Percentiles rank a stretch among this genome's conserved stretches.
These are phyloP conservation scores for Cheilosia impressa DNA, from an alignment of 2,888 invertebrate species.

Conservation along the genomic window DNA sequence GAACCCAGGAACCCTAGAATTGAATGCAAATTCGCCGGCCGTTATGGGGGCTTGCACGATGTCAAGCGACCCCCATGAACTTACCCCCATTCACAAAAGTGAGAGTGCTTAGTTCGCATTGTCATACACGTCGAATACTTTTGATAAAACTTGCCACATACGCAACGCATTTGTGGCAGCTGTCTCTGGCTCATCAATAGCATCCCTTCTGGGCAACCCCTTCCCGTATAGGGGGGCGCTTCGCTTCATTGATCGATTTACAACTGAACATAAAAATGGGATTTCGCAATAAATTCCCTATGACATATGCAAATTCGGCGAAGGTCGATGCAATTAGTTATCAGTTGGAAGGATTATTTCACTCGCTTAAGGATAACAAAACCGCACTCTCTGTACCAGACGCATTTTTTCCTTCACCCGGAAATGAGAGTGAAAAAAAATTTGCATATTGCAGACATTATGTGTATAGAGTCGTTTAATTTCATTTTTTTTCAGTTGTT, in stretches of 20 bases:
- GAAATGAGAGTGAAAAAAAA: slow-evolving; percentile 64
- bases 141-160: neutral
- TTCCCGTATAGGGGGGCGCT: neutral
- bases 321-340: slow-evolving; percentile 74
- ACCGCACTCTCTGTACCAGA: slow-evolving; percentile 26
- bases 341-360: slow-evolving; percentile 53
- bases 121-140: neutral
- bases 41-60: slow-evolving; percentile 10
- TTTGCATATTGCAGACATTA: slow-evolving; percentile 74
- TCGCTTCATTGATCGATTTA: slow-evolving; percentile 54
- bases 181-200: slow-evolving; percentile 25
- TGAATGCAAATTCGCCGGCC: slow-evolving; percentile 44
- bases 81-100: slow-evolving; percentile 31
- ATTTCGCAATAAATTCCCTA: slow-evolving; percentile 67
- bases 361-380: slow-evolving; percentile 52
- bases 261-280: slow-evolving; percentile 51
- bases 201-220: slow-evolving; percentile 22
- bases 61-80: slow-evolving; percentile 3
- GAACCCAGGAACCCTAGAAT: slow-evolving; percentile 21
- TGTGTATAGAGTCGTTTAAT: slow-evolving; percentile 57
- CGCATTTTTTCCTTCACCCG: slow-evolving; percentile 34
- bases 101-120: slow-evolving; percentile 20
- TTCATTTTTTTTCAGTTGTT: slow-evolving; percentile 32
- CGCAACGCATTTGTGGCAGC: slow-evolving; percentile 24
- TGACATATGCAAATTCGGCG: slow-evolving; percentile 72